Evolutionary conservation across 2,888 invertebrate species (phyloP), one percentile per base, ranked within the genome.

Genomic region (Euplagia quadripunctaria): DNA sequence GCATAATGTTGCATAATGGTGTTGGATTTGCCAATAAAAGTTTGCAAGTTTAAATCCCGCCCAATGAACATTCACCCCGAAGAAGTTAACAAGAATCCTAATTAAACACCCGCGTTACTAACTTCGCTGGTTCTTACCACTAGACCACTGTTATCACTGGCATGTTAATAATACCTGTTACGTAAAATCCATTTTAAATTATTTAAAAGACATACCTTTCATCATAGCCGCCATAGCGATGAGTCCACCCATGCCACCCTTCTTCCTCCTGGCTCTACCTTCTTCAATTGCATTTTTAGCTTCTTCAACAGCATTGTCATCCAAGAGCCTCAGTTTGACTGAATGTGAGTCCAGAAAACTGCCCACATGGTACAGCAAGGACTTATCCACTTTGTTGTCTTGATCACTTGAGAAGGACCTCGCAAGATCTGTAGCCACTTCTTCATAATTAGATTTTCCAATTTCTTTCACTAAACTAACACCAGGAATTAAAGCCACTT

Each of bases 381-480:
- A 97, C 16, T 97, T 97, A 87, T 98, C 97, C 72, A 98, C 90
- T 17, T 97, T 96, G 17, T 97, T 97, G 84, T 97, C 97, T 1
- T 97, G 96, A 86, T 97, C 97, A 71, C 97, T 96, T 0, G 97
- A 97, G 84, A 97, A 97, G 68, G 97, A 97, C 79, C 97, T 96
- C 0, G 97, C 97, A 0, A 98, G 91, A 85, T 97, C 97, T 83
- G 88, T 94, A 7, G 97, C 96, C 74, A 89, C 86, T 0, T 87
- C 77, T 64, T 91, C 89, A 31, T 97, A 96, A 68, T 97, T 95
- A 68, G 97, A 97, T 2, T 97, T 96, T 16, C 96, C 96, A 70
- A 73, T 96, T 70, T 97, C 97, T 79, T 97, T 97, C 75, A 97
- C 96, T 17, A 98, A 96, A 80, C 97, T 97, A 17, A 98, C 96